Conservation (phyloP, 2,113 vertebrate genomes). For the Protomyctophum bolini region DNA sequence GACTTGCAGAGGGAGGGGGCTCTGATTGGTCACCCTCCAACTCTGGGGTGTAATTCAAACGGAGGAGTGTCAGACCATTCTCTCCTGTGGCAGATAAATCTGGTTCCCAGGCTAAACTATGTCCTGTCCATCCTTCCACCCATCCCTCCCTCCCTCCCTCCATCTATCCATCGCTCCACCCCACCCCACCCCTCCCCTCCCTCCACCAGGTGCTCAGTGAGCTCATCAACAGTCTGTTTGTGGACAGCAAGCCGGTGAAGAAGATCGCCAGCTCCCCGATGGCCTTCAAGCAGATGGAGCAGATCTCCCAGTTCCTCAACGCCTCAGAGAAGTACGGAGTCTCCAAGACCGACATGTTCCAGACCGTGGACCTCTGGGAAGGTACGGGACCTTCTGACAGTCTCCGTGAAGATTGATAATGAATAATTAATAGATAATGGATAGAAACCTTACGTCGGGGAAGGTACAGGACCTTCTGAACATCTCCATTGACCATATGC, state of each 20-base stretch:
- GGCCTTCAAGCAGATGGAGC: slow-evolving; percentile 99
- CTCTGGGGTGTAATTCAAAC: too few relatives aligned
- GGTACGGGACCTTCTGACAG: slow-evolving; percentile 68
- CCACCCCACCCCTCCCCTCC: slow-evolving; percentile 4
- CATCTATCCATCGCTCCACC: neutral
- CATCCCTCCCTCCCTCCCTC: neutral
- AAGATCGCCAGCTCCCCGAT: slow-evolving; percentile 88
- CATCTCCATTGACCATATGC: too few relatives aligned
- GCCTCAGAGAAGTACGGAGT: slow-evolving; percentile 91
- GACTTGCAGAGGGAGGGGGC: too few relatives aligned
- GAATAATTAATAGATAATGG: too few relatives aligned
- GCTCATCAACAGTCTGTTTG: slow-evolving; percentile 90
- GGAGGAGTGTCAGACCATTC: too few relatives aligned
- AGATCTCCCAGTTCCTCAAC: slow-evolving; percentile 94
- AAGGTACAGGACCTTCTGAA: too few relatives aligned
- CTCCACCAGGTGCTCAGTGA: slow-evolving; percentile 86
- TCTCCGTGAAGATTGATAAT: too few relatives aligned
- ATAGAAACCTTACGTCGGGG: too few relatives aligned
- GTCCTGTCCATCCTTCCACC: neutral
- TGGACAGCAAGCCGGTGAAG: slow-evolving; percentile 83
- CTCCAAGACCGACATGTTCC: slow-evolving; percentile 95
- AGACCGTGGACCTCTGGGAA: slow-evolving; percentile 97
- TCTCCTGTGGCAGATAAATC: too few relatives aligned
- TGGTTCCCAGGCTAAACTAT: too few relatives aligned
- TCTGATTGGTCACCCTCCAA: too few relatives aligned